These are phyloP conservation scores for Arctopsyche grandis DNA, from an alignment of 1,140 invertebrate genomes.

Conservation along the genomic window DNA sequence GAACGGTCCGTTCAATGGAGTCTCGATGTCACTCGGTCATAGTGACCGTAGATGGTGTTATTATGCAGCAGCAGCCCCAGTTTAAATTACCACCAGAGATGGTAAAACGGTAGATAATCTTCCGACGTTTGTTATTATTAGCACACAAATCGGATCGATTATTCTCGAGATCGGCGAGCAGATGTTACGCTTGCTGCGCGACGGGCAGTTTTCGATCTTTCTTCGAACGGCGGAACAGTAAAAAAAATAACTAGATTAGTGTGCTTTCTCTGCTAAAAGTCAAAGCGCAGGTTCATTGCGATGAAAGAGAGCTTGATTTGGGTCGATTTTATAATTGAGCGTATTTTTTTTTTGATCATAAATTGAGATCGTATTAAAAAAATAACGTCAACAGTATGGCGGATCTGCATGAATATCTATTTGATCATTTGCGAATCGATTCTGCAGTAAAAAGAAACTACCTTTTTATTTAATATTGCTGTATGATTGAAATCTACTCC, in stretches of 20 bases:
- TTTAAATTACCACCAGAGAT: slow-evolving; percentile 15
- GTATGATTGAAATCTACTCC: too few relatives aligned
- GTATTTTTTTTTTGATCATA: too few relatives aligned
- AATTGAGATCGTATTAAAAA: too few relatives aligned
- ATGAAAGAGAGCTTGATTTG: neutral
- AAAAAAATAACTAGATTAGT: neutral
- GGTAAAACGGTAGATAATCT: slow-evolving; percentile 22
- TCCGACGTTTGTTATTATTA: neutral
- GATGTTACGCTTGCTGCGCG: neutral
- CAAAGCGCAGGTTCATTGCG: neutral
- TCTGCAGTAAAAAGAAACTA: too few relatives aligned
- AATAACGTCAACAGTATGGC: too few relatives aligned
- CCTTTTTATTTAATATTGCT: too few relatives aligned
- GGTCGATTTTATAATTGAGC: too few relatives aligned
- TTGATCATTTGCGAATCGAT: too few relatives aligned
- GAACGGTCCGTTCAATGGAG: neutral
- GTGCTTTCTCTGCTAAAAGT: neutral
- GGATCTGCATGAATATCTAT: too few relatives aligned
- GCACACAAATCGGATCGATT: slow-evolving; percentile 23
- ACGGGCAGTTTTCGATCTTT: neutral
- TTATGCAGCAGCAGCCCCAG: slow-evolving; percentile 16
- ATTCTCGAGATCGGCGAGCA: neutral
- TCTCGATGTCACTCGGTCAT: slow-evolving; percentile 36
- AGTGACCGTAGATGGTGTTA: slow-evolving; percentile 20
- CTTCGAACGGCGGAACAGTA: neutral